Evolutionary conservation across 2,797 vertebrate genomes (phyloP).

Genomic region (Enteromius trimaculatus): DNA sequence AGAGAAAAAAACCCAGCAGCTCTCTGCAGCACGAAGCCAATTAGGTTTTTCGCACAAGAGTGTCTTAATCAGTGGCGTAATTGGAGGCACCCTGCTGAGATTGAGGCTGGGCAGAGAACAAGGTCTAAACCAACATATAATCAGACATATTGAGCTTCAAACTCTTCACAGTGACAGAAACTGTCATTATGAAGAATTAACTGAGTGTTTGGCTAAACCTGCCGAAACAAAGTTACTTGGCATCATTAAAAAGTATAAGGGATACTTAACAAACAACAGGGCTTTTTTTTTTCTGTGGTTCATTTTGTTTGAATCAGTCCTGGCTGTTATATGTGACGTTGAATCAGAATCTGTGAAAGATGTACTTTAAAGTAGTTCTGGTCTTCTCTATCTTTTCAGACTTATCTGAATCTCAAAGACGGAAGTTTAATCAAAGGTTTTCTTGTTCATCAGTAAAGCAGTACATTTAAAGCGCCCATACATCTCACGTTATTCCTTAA

Average conservation of each 20-base stretch:
- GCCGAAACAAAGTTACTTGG: slow-evolving; percentile 52
- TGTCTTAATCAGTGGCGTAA: slow-evolving; percentile 86
- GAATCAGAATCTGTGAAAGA: background rate
- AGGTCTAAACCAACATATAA: slow-evolving; percentile 58
- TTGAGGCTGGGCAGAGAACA: slow-evolving; percentile 60
- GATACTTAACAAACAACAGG: slow-evolving; percentile 31
- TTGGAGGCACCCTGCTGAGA: slow-evolving; percentile 83
- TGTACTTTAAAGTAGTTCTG: background rate
- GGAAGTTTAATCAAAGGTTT: slow-evolving; percentile 11
- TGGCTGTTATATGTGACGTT: background rate
- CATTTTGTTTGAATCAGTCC: background rate
- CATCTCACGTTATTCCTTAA: background rate
- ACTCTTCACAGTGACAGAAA: slow-evolving; percentile 48
- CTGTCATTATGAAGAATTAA: slow-evolving; percentile 56
- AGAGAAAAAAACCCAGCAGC: slow-evolving; percentile 51
- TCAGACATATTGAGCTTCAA: slow-evolving; percentile 58
- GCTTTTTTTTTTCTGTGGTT: slow-evolving; percentile 17
- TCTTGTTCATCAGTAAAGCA: slow-evolving; percentile 2
- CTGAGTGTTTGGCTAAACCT: slow-evolving; percentile 52
- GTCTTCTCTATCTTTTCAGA: background rate
- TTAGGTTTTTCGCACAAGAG: slow-evolving; percentile 73
- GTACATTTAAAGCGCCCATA: background rate
- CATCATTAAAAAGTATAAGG: slow-evolving; percentile 60
- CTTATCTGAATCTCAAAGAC: background rate
- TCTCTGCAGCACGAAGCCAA: slow-evolving; percentile 64